Evolutionary conservation across 1,140 invertebrate genomes (phyloP), one percentile per base, ranked within the genome.

Genomic region (Proctacanthus coquilletti): DNA sequence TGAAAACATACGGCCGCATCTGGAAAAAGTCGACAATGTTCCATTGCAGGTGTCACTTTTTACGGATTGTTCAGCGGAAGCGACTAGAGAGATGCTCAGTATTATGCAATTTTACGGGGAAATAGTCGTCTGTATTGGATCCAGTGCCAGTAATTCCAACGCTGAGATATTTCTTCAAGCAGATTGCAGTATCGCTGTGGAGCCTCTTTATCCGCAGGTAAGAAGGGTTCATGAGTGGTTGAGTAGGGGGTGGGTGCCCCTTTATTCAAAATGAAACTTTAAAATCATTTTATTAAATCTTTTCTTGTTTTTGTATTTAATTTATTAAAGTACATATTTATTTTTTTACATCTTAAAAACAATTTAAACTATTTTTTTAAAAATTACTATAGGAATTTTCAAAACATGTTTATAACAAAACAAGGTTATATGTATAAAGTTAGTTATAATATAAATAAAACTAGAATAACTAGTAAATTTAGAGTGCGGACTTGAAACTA

Each of bases 21-120:
- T 98, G 39, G 83, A 93, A 57, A 70, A 84, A 46, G 86, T 97
- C 45, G 94, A 98, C 58, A 97, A 97, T 66, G 93, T 98, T 21
- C 94, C 94, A 2, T 62, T 98, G 9, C 68, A 95, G 29, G 93
- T 98, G 2, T 95, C 91, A 0, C 66, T 98, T 1, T 98, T 97
- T 53, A 97, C 93, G 2, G 94, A 98, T 61, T 97, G 93, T 62
- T 92, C 82, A 5, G 75, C 88, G 8, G 65, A 76, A 50, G 85
- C 83, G 1, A 91, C 87, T 0, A 66, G 74, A 13, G 80, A 87
- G 59, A 95, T 96, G 91, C 70, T 95, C 41, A 72, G 77, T 40
- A 95, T 95, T 34, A 93, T 95, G 88, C 89, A 95, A 64, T 88
- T 94, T 43, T 88, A 93, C 60, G 85, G 85, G 3, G 87, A 95